Base-by-base conservation (phyloP, 2,113 vertebrate genomes). In the Aldabrachelys gigantea region DNA sequence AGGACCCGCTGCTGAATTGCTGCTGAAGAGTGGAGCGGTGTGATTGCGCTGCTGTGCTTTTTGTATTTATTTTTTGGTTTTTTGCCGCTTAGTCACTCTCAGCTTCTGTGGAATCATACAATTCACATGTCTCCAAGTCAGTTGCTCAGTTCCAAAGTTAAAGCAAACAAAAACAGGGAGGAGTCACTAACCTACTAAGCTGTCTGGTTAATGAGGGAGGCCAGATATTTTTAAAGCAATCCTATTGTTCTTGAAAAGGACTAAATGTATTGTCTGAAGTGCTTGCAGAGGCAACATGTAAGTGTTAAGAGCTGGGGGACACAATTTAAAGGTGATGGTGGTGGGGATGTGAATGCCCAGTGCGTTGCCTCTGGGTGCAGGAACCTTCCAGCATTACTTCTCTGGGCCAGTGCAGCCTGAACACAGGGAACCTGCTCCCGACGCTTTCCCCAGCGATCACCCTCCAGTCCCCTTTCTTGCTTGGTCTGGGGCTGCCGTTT, bases 21-120 rank as follows among this genome's bases (percentile, higher is more conserved):
- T 3, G 47, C 47, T 10, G 10, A 49, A 49, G 10, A 49, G 10
- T 49, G 47, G 47, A 49, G 47, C 10, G 47, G 47, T 49, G 47
- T 10, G 47, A 49, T 49, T 3, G 10, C 47, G 47, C 47, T 49
- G 10, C 47, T 3, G 47, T 49, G 47, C 10, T 49, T 49, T 49
- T 49, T 49, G 44, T 47, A 9, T 47, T 47, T 47, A 8, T 47
- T 47, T 49, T 49, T 49, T 49, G 47, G 10, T 49, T 49, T 49
- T 49, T 49, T 49, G 47, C 47, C 8, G 8, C 47, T 47, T 47
- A 76, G 84, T 88, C 89, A 92, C 59, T 80, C 81, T 31, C 76
- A 72, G 76, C 94, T 96, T 96, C 84, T 81, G 95, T 96, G 95
- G 94, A 96, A 96, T 52, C 82, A 62, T 62, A 89, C 88, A 78